These are phyloP conservation scores for Odontesthes bonariensis DNA, from an alignment of 2,113 vertebrate genomes.

Conservation along the genomic window DNA sequence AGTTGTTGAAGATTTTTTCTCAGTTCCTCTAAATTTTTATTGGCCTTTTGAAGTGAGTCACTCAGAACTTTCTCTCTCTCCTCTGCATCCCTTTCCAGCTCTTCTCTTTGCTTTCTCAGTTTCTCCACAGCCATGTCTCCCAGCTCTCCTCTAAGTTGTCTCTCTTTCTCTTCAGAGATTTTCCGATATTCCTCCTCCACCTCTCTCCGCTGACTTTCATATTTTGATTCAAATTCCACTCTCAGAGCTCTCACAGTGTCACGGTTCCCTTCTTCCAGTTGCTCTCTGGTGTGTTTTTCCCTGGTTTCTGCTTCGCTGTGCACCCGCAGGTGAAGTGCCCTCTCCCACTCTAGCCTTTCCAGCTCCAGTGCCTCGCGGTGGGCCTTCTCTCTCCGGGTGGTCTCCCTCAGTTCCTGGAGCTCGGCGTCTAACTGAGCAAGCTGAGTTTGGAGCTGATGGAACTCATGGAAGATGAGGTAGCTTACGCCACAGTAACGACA, in stretches of 20 bases:
- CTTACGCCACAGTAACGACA: constrained; percentile 93
- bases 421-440: constrained; percentile 85
- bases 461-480: constrained; percentile 91
- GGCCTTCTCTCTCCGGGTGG: constrained; percentile 81
- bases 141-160: constrained; percentile 31
- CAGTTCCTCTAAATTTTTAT: constrained; percentile 65
- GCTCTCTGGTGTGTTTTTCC: constrained; percentile 81
- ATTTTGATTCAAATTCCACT: constrained; percentile 80
- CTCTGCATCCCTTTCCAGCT: constrained; percentile 26
- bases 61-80: constrained; percentile 60
- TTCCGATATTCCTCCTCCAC: constrained; percentile 37
- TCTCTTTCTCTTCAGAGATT: constrained; percentile 30
- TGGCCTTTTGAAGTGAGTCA: constrained; percentile 65
- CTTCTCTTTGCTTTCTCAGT: constrained; percentile 42
- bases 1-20: constrained; percentile 62
- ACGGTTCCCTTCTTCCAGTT: constrained; percentile 76
- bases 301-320: constrained; percentile 64
- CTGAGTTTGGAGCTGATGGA: constrained; percentile 87
- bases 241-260: constrained; percentile 74
- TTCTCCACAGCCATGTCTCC: constrained; percentile 14
- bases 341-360: constrained; percentile 80
- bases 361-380: constrained; percentile 82
- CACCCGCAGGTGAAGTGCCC: constrained; percentile 75
- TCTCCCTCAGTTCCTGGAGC: constrained; percentile 81
- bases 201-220: constrained; percentile 21